Evolutionary conservation across 1,140 invertebrate species (phyloP), one percentile per base, ranked within the genome.

Genomic region (Ylistrum balloti): DNA sequence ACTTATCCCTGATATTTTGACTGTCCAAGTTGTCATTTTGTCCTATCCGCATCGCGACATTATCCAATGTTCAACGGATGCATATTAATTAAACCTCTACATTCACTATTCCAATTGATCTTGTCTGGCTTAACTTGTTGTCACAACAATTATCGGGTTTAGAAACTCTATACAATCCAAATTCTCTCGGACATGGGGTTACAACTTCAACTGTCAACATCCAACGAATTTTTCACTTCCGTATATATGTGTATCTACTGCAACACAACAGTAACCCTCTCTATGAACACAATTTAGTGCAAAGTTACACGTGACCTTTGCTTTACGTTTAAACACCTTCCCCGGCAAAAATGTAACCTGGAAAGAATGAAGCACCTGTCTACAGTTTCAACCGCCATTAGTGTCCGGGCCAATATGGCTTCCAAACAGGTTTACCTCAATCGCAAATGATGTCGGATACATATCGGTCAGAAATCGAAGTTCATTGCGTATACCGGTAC

Each of bases 51-150:
- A 74, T 74, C 56, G 56, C 56, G 56, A 74, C 56, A 74, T 74
- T 74, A 74, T 74, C 56, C 56, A 74, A 74, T 74, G 56, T 74
- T 74, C 56, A 74, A 74, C 56, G n/a, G 56, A 74, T 74, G 56
- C 56, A 74, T 74, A 74, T 74, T 74, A 74, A 74, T 28, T 74
- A 74, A 74, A 74, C 11, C 7, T n/a, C 3, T 28, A 74, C n/a
- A 74, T 74, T 74, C 13, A 28, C 56, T n/a, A 5, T n/a, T 5
- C 17, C 56, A 74, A 74, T 28, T n/a, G 56, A 74, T 28, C 56
- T 28, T 28, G 56, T 28, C 5, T 74, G 56, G 28, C 28, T 5
- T 74, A 28, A 74, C n/a, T 11, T 28, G n/a, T 17, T 74, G 56
- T 74, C 56, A 74, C 56, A 74, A 74, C n/a, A 28, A 74, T 28